Evolutionary conservation across 2,113 vertebrate species (phyloP).

Genomic region (Propithecus coquereli): DNA sequence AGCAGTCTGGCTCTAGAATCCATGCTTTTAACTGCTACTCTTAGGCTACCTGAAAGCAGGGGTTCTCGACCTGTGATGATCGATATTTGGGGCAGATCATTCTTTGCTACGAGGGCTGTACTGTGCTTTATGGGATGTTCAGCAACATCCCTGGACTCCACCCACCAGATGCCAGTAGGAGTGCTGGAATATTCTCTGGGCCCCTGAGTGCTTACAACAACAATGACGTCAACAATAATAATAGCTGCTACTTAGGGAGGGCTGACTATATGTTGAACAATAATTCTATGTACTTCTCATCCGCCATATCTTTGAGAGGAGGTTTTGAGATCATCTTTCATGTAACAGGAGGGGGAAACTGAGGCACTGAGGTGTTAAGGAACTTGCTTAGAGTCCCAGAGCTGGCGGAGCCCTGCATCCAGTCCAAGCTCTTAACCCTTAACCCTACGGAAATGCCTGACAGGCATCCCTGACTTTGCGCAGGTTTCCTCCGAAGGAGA

Average conservation of each 20-base stretch:
- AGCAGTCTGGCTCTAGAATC: background rate
- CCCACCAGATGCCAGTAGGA: background rate
- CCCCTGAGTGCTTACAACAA: background rate
- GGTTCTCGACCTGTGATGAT: accelerated
- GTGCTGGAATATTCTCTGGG: background rate
- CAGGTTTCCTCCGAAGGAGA: slow-evolving; percentile 81
- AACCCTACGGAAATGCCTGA: background rate
- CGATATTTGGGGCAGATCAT: background rate
- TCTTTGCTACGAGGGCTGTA: background rate
- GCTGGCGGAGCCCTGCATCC: background rate
- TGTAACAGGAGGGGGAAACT: background rate
- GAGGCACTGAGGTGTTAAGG: background rate
- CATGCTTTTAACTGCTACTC: no score
- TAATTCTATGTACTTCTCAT: background rate
- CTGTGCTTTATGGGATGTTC: background rate
- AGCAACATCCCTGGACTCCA: background rate
- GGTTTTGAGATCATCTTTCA: no score
- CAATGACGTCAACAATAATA: background rate
- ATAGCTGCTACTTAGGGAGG: background rate
- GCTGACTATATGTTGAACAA: background rate
- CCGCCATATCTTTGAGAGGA: accelerated
- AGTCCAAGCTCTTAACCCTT: background rate
- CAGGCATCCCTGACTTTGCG: background rate
- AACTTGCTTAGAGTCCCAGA: background rate
- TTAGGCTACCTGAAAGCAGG: background rate